Conservation (phyloP, 2,888 invertebrate genomes). For the Halictus ligatus region DNA sequence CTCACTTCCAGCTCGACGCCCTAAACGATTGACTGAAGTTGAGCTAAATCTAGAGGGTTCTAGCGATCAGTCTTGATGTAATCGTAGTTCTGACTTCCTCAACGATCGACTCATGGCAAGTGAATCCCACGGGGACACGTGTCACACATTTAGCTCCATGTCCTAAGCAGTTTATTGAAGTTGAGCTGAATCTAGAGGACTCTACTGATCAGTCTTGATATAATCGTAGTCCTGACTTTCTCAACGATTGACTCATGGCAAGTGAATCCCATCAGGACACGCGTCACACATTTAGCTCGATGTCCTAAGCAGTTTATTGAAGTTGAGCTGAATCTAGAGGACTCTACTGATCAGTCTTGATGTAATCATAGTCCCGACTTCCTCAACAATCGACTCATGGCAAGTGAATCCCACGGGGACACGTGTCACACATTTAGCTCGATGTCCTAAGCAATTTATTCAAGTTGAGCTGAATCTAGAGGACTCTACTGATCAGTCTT, state of each 20-base stretch:
- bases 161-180: not conserved
- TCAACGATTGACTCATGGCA: not conserved
- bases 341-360: not conserved
- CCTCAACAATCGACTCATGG: too few species aligned
- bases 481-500: too few species aligned
- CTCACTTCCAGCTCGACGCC: not conserved
- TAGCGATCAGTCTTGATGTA: too few species aligned
- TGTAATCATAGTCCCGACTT: too few species aligned
- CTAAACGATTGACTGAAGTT: not conserved
- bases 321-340: not conserved
- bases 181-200: not conserved
- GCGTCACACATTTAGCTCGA: too few species aligned
- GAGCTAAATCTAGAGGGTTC: not conserved
- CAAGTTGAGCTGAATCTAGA: not conserved
- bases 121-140: not conserved
- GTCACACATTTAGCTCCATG: not conserved
- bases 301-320: not conserved
- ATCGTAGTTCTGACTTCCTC: not conserved
- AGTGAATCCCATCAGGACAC: too few species aligned
- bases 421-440: too few species aligned
- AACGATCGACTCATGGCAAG: not conserved
- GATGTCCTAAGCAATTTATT: not conserved
- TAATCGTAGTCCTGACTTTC: not conserved
- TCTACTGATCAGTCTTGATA: not conserved
- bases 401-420: too few species aligned